A percentile compares a stretch with the other conserved stretches of the same genome.
These are phyloP conservation scores for Trichomalopsis sarcophagae DNA, from an alignment of 1,140 invertebrate genomes.

Conservation along the genomic window DNA sequence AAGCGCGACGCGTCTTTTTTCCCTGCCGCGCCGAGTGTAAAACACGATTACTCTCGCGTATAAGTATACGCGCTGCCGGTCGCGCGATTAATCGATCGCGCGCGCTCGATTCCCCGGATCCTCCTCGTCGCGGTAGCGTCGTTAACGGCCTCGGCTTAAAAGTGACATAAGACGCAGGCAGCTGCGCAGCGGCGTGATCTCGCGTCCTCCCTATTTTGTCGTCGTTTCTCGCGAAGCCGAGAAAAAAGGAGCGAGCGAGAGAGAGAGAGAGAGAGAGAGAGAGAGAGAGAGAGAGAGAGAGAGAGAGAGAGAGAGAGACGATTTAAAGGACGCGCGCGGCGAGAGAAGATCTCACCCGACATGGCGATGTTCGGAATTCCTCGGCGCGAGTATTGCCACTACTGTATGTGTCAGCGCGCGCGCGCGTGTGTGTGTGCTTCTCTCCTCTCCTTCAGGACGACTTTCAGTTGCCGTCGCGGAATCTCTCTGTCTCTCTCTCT, in stretches of 20 bases:
- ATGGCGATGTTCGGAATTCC: slow-evolving; percentile 44
- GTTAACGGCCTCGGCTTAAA: slow-evolving; percentile 8
- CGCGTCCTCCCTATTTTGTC: slow-evolving; percentile 21
- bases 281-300: not conserved
- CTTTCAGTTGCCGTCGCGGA: not conserved
- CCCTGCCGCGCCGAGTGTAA: not conserved
- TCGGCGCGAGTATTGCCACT: not conserved
- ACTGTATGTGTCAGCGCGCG: not conserved
- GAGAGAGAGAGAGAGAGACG: not conserved
- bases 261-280: not conserved
- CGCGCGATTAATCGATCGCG: slow-evolving; percentile 28
- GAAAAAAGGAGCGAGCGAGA: not conserved
- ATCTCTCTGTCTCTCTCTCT: not conserved
- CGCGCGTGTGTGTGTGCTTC: too few relatives aligned
- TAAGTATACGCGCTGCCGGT: not conserved
- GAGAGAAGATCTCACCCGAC: slow-evolving; percentile 17
- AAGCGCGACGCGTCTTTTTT: too few relatives aligned
- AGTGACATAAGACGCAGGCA: slow-evolving; percentile 33
- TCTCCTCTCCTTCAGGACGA: not conserved
- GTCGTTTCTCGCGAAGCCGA: not conserved
- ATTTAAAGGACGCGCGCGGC: not conserved
- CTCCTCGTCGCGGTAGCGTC: not conserved
- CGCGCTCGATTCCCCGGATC: not conserved
- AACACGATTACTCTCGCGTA: slow-evolving; percentile 25
- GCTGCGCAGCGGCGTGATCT: not conserved